Conservation (phyloP, 2,797 vertebrate species). For the Lithobates pipiens region DNA sequence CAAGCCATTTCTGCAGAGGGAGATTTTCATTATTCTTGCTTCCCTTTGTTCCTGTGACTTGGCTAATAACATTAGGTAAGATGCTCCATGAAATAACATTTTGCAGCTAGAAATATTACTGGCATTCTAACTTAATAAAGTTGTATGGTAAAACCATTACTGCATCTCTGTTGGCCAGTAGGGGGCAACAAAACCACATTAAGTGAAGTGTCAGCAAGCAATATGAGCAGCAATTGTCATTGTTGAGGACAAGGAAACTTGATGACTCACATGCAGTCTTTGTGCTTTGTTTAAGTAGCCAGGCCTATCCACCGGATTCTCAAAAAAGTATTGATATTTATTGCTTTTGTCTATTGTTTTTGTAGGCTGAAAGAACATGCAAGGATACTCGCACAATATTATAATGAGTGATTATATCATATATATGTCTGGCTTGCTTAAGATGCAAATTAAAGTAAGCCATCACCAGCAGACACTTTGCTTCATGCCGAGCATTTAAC, state of each 20-base stretch:
- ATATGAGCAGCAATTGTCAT: slow-evolving; percentile 59
- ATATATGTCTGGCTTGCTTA: slow-evolving; percentile 61
- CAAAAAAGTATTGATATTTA: slow-evolving; percentile 66
- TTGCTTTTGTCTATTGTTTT: slow-evolving; percentile 62
- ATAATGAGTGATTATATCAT: slow-evolving; percentile 65
- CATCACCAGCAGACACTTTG: slow-evolving; percentile 66
- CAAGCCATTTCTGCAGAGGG: slow-evolving; percentile 39
- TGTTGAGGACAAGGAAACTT: slow-evolving; percentile 41
- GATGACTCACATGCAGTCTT: slow-evolving; percentile 64
- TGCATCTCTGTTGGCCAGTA: slow-evolving; percentile 64
- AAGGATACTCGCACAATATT: slow-evolving; percentile 60
- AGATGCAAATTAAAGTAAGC: slow-evolving; percentile 69
- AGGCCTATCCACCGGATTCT: background rate
- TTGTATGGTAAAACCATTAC: slow-evolving; percentile 29
- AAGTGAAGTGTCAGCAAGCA: slow-evolving; percentile 31
- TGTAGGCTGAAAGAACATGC: slow-evolving; percentile 49
- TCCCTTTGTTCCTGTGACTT: slow-evolving; percentile 55
- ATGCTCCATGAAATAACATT: slow-evolving; percentile 61
- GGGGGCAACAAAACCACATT: slow-evolving; percentile 68
- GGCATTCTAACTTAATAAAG: slow-evolving; percentile 15
- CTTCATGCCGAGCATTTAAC: slow-evolving; percentile 68
- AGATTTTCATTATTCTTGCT: slow-evolving; percentile 57
- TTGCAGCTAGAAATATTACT: slow-evolving; percentile 55
- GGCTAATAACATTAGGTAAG: slow-evolving; percentile 57
- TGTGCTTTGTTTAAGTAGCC: slow-evolving; percentile 68